A percentile compares a stretch with the other conserved stretches of the same genome.
Conservation (phyloP, 2,888 invertebrate species). For the Crepidodera aurea region DNA sequence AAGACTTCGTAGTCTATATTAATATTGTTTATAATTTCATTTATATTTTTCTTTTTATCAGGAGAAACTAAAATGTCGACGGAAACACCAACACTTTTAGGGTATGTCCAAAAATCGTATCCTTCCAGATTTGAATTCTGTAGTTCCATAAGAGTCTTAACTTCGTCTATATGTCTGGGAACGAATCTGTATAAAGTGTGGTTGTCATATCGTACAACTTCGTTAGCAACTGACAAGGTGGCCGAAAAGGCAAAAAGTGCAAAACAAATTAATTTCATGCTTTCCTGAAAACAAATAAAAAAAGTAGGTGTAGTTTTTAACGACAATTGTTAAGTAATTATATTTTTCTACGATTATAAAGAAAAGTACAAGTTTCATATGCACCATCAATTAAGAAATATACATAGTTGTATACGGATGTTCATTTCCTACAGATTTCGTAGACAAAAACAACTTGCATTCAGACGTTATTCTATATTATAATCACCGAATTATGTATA, state of each 20-base stretch:
- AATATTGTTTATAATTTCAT: slow-evolving; percentile 47
- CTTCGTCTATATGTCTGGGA: slow-evolving; percentile 46
- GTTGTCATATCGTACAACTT: slow-evolving; percentile 48
- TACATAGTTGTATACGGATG: no score
- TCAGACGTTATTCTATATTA: no score
- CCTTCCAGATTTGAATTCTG: slow-evolving; percentile 39
- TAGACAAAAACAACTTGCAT: no score
- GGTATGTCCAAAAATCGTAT: slow-evolving; percentile 41
- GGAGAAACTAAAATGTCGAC: slow-evolving; percentile 71
- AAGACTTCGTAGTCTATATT: background rate
- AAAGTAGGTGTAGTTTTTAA: no score
- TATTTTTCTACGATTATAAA: no score
- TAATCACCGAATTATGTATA: no score
- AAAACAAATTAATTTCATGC: background rate
- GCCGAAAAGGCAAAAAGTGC: background rate
- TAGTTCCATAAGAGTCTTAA: slow-evolving; percentile 61
- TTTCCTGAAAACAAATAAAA: background rate
- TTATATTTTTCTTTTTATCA: slow-evolving; percentile 61
- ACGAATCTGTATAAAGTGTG: slow-evolving; percentile 52
- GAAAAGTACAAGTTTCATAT: no score
- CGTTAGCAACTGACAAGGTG: background rate
- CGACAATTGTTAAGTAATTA: no score
- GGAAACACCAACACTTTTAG: slow-evolving; percentile 49
- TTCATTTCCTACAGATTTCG: no score
- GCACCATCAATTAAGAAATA: no score